These are phyloP conservation scores for Vipera ursinii DNA, from an alignment of 2,797 vertebrate species.

Conservation along the genomic window DNA sequence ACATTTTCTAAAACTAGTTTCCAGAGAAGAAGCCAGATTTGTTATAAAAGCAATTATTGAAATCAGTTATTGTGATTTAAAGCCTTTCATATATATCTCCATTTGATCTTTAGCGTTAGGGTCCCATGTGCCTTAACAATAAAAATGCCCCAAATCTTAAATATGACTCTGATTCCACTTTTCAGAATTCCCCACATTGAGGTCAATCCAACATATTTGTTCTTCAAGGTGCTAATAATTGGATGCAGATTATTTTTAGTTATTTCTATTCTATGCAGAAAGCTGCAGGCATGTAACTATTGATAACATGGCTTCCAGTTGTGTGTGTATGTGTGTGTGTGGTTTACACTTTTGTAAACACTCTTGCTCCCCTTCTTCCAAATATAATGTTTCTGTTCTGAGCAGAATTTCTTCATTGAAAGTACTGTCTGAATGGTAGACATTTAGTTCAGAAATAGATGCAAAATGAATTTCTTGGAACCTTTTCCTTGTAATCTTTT, in stretches of 20 bases:
- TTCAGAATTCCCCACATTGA: background rate
- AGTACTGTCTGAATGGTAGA: background rate
- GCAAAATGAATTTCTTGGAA: background rate
- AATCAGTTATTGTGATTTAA: background rate
- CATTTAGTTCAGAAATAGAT: slow-evolving; percentile 18
- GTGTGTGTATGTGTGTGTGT: background rate
- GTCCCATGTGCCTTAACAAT: slow-evolving; percentile 61
- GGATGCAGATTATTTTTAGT: background rate
- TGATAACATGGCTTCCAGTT: background rate
- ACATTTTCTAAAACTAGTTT: background rate
- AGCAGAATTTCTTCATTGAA: background rate
- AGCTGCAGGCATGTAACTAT: background rate
- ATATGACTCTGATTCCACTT: background rate
- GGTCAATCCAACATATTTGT: background rate
- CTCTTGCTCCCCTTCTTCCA: slow-evolving; percentile 16
- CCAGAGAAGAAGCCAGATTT: background rate
- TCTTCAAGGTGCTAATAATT: slow-evolving; percentile 34
- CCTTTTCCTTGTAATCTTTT: slow-evolving; percentile 20
- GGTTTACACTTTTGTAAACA: background rate
- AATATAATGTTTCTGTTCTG: background rate
- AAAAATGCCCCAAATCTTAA: slow-evolving; percentile 21
- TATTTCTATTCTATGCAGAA: background rate
- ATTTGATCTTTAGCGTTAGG: slow-evolving; percentile 54
- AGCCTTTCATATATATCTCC: slow-evolving; percentile 41
- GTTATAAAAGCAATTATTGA: background rate